These are phyloP conservation scores for Tichodroma muraria DNA, from an alignment of 2,113 vertebrate genomes.

Conservation along the genomic window DNA sequence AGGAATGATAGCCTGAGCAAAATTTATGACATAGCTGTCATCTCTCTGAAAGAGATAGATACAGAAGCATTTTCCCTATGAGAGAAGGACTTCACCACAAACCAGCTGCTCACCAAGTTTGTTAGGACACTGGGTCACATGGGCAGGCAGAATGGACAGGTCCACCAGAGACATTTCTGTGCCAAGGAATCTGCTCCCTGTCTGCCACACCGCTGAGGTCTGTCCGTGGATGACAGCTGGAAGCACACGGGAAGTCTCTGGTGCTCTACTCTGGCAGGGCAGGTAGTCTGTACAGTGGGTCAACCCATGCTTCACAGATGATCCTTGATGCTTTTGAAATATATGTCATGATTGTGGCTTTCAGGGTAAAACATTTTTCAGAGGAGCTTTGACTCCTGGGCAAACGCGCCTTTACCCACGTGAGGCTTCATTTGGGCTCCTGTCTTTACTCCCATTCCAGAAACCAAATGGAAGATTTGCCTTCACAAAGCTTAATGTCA, in stretches of 20 bases:
- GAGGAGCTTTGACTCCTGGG: neutral
- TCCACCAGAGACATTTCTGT: neutral
- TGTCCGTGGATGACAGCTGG: neutral
- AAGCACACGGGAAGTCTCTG: neutral
- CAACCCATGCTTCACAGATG: neutral
- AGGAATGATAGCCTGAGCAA: neutral
- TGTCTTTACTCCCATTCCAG: neutral
- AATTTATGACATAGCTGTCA: neutral
- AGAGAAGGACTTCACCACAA: neutral
- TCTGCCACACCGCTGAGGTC: neutral
- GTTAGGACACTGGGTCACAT: neutral
- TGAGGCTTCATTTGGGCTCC: neutral
- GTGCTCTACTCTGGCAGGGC: neutral
- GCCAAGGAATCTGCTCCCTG: neutral
- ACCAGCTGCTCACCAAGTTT: neutral
- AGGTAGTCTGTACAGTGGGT: neutral
- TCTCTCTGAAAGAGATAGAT: neutral
- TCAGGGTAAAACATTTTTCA: neutral
- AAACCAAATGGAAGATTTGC: neutral
- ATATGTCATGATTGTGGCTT: neutral
- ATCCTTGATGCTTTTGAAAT: neutral
- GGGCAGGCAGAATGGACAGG: neutral
- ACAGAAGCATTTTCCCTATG: neutral
- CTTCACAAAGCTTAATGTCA: neutral
- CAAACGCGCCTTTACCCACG: rapidly evolving